Conservation (phyloP, 2,113 vertebrate species). For the Symphodus melops region DNA sequence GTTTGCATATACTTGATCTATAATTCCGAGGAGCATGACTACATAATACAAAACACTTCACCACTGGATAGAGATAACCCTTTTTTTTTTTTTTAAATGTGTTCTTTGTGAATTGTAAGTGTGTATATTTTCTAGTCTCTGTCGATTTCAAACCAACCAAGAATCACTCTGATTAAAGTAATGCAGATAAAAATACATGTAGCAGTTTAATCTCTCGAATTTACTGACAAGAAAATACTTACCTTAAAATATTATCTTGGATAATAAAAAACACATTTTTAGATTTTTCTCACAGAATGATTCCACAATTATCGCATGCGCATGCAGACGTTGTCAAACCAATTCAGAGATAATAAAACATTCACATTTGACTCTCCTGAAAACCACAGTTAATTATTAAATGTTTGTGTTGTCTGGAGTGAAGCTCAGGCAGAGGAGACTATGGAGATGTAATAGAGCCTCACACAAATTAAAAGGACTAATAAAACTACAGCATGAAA, state of each 20-base stretch:
- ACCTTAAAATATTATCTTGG: not conserved
- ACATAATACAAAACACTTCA: no score
- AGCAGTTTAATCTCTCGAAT: no score
- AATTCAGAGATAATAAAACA: conserved; percentile 16
- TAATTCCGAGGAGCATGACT: not conserved
- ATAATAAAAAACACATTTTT: not conserved
- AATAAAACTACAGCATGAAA: not conserved
- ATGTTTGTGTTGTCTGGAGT: conserved; percentile 21
- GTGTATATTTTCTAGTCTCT: no score
- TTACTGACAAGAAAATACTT: no score
- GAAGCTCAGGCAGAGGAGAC: conserved; percentile 18
- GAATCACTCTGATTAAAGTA: no score
- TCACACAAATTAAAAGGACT: no score
- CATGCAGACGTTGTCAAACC: not conserved
- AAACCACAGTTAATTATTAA: conserved; percentile 45
- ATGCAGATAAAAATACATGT: no score
- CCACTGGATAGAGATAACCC: no score
- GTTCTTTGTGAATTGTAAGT: no score
- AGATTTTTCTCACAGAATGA: not conserved
- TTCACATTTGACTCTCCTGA: conserved; percentile 31
- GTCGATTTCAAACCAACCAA: no score
- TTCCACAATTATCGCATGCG: not conserved
- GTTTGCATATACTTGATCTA: not conserved
- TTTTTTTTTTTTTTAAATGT: no score
- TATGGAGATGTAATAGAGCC: not conserved